Evolutionary conservation across 2,888 invertebrate species (phyloP), one percentile per base, ranked within the genome.

Genomic region (Diadegma fenestrale): DNA sequence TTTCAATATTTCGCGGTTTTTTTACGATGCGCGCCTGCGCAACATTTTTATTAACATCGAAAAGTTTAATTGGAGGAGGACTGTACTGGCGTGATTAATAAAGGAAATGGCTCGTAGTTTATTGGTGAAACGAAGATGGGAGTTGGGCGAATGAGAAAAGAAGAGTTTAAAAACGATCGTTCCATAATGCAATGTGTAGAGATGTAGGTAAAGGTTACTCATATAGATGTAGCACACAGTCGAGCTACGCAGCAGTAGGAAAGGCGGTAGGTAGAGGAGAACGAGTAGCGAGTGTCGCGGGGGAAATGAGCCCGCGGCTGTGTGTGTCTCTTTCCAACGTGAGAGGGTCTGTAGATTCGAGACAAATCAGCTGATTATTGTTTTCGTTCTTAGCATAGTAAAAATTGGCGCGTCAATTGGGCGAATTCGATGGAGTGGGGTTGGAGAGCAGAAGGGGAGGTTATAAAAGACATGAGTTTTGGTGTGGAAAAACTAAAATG

Each of bases 311-410:
- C 26, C 14, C 26, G 14, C 22, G 37, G 30, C 8, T 51, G 68
- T 58, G 68, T 58, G 3, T 72, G 26, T 48, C 43, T 66, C 61
- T 41, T 4, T 78, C 84, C 33, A 61, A 45, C 10, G 37, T 26
- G 71, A 17, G 26, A 54, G 48, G 73, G 12, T 54, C 43, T 68
- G 54, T 54, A 37, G 12, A 26, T 73, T 78, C 54, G 26, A 48
- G 75, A 66, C 80, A 84, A 91, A 92, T 92, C 92, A 92, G 92
- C 92, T 92, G 92, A 92, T 92, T 92, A 91, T 90, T 92, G 92
- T 92, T 92, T 92, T 92, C 90, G 77, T 48, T 43, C n/a, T 64
- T 51, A 26, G n/a, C 71, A 37, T 19, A n/a, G 6, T 4, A 66
- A 45, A 73, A 61, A 68, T 48, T 41, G 48, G 58, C 19, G 58